Conservation (phyloP, 2,888 invertebrate genomes). For the Escarpia spicata region DNA sequence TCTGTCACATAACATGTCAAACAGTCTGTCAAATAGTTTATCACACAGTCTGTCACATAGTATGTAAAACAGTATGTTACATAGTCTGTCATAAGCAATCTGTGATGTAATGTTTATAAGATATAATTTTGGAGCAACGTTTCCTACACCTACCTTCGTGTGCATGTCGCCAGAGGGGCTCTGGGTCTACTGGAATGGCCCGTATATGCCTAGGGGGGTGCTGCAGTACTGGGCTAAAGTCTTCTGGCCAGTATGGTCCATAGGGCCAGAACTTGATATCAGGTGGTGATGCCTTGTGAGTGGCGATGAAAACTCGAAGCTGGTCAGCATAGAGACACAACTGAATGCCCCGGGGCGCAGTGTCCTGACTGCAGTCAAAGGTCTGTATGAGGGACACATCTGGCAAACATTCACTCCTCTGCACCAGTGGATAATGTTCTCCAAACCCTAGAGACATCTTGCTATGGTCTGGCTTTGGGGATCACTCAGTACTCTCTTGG, state of each 20-base stretch:
- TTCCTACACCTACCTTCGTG: not conserved
- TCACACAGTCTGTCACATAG: not conserved
- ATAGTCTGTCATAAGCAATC: not conserved
- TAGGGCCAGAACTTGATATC: conserved; percentile 62
- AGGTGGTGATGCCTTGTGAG: conserved; percentile 54
- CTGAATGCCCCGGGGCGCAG: not conserved
- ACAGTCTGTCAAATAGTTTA: not conserved
- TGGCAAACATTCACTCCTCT: not conserved
- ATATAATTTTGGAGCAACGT: not conserved
- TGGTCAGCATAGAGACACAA: conserved; percentile 42
- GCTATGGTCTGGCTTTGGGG: not conserved
- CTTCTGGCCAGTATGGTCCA: conserved; percentile 60
- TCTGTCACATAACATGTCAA: not conserved
- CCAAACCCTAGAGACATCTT: not conserved
- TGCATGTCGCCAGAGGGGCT: conserved; percentile 41
- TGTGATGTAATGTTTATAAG: not conserved
- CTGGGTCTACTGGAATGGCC: conserved; percentile 41
- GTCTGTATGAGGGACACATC: not conserved
- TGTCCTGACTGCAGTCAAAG: not conserved
- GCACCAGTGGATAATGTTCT: not conserved
- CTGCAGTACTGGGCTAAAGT: conserved; percentile 48
- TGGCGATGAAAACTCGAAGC: conserved; percentile 55
- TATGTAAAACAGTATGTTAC: not conserved
- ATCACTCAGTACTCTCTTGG: not conserved
- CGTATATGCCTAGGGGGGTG: conserved; percentile 47